These are phyloP conservation scores for Micropoecilia bifurca DNA, from an alignment of 2,797 vertebrate species.

Conservation along the genomic window DNA sequence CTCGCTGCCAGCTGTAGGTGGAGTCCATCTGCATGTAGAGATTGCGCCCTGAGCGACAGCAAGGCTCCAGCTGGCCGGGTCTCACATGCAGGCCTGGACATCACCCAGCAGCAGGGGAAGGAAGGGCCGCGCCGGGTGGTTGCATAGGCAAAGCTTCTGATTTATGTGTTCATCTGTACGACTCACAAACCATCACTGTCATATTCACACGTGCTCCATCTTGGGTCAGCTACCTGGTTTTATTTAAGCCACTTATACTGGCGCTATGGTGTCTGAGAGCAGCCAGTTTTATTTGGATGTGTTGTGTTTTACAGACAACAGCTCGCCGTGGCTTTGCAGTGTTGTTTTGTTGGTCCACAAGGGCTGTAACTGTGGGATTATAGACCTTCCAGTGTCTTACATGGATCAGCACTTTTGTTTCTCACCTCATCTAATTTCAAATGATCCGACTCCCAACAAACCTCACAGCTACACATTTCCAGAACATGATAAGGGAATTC, in stretches of 20 bases:
- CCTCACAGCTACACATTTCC: background rate
- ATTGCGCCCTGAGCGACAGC: constrained; percentile 42
- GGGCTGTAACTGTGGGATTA: background rate
- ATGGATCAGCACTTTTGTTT: background rate
- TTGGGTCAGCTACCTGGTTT: background rate
- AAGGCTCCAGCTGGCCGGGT: constrained; percentile 49
- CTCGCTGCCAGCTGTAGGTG: constrained; percentile 37
- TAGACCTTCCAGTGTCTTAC: background rate
- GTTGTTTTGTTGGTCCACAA: background rate
- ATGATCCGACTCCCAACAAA: background rate
- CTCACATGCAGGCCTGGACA: constrained; percentile 36
- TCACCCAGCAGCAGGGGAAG: constrained; percentile 21
- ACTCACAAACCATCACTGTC: constrained; percentile 41
- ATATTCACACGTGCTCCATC: constrained; percentile 25
- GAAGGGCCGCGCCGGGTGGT: constrained; percentile 29
- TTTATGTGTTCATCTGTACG: constrained; percentile 36
- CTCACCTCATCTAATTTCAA: background rate
- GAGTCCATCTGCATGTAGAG: constrained; percentile 50
- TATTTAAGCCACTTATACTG: background rate
- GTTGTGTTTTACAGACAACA: background rate
- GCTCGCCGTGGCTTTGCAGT: background rate
- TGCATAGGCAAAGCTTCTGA: constrained; percentile 46
- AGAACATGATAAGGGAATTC: background rate
- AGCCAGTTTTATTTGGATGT: background rate
- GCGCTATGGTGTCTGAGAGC: background rate